Percentiles rank a stretch among this genome's conserved stretches.
phyloP scores from a whole-genome alignment of 2,888 invertebrate genomes.

The Philereme transversata region DNA sequence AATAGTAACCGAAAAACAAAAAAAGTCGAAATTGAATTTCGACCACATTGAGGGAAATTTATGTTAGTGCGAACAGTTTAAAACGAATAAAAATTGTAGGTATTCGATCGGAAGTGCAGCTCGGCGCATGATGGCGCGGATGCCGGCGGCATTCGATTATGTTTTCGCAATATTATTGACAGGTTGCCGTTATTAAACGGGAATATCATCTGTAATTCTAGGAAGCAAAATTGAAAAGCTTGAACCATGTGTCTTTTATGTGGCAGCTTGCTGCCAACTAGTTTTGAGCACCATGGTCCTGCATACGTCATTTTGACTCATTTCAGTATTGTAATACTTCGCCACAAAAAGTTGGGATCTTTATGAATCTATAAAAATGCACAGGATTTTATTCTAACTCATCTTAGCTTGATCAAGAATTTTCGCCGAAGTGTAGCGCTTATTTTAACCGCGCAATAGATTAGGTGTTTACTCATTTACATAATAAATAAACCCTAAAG shows the following conservation, averaged over 20 bases:
- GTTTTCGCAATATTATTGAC: constrained; percentile 48
- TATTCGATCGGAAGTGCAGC: constrained; percentile 41
- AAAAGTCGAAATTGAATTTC: constrained; percentile 35
- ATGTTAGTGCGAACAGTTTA: constrained; percentile 45
- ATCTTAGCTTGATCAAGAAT: too few relatives aligned
- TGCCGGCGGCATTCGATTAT: constrained; percentile 50
- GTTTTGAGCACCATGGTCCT: too few relatives aligned
- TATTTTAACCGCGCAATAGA: too few relatives aligned
- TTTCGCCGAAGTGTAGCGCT: too few relatives aligned
- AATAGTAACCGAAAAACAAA: not conserved
- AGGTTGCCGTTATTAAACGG: constrained; percentile 46
- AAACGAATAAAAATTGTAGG: constrained; percentile 46
- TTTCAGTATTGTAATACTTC: too few relatives aligned
- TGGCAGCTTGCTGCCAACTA: not conserved
- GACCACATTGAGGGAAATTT: constrained; percentile 45
- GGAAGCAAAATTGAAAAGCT: not conserved
- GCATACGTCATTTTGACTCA: too few relatives aligned
- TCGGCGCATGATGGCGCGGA: constrained; percentile 45
- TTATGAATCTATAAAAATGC: too few relatives aligned
- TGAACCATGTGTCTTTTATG: not conserved
- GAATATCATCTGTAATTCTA: constrained; percentile 10
- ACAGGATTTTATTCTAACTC: too few relatives aligned
- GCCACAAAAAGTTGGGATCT: too few relatives aligned
- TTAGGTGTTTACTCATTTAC: too few relatives aligned
- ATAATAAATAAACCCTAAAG: too few relatives aligned